phyloP scores from a whole-genome alignment of 1,140 invertebrate species.

The Pseudoatta argentina region DNA sequence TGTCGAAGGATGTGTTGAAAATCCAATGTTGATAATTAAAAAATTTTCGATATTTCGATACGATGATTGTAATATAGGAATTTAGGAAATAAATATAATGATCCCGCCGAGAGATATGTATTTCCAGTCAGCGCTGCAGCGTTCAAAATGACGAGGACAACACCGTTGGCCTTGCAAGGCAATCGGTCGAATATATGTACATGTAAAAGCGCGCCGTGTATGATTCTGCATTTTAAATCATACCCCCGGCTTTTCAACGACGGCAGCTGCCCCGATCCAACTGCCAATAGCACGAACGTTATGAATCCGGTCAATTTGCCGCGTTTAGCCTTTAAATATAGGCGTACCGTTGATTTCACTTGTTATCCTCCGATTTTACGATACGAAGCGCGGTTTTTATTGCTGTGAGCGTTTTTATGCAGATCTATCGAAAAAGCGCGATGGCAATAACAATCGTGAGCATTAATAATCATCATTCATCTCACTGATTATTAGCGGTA shows the following conservation, averaged over 20 bases:
- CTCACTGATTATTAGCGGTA: not conserved
- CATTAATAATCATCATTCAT: conserved; percentile 3
- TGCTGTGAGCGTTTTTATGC: conserved; percentile 23
- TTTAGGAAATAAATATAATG: conserved; percentile 29
- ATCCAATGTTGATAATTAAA: conserved; percentile 19
- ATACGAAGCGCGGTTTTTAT: not conserved
- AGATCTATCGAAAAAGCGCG: not conserved
- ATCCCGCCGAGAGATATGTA: too few relatives aligned
- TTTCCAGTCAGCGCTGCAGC: too few relatives aligned
- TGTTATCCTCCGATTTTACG: conserved; percentile 10
- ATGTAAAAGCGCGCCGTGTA: conserved; percentile 20
- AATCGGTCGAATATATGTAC: conserved; percentile 4
- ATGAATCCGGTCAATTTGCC: conserved; percentile 56
- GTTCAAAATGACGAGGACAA: not conserved
- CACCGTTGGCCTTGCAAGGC: conserved; percentile 15
- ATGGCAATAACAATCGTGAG: not conserved
- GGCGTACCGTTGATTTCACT: conserved; percentile 15
- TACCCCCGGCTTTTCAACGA: conserved; percentile 31
- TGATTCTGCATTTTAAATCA: conserved; percentile 54
- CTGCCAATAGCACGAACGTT: conserved; percentile 41
- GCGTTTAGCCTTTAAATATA: conserved; percentile 52
- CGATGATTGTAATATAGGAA: not conserved
- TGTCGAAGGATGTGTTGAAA: not conserved
- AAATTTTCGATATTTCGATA: not conserved
- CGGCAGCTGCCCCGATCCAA: conserved; percentile 24